Conservation (phyloP, 2,888 invertebrate species). For the Hirtodrosophila histrioides region DNA sequence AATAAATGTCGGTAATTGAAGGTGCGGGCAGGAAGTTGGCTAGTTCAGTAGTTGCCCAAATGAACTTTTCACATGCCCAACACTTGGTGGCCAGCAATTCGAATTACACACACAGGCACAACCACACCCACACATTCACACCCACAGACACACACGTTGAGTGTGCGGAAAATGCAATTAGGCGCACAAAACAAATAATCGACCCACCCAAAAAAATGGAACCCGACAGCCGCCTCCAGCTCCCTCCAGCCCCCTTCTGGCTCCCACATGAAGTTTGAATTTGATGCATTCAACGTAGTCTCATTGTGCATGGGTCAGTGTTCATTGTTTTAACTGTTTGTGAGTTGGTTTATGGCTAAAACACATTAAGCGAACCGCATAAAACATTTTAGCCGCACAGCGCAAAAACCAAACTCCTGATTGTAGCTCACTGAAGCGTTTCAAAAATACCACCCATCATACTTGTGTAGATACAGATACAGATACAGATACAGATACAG, state of each 20-base stretch:
- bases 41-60: conserved; percentile 37
- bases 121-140: neutral
- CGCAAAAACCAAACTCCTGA: conserved; percentile 27
- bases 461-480: conserved; percentile 24
- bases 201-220: conserved; percentile 32
- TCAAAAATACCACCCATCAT: conserved; percentile 54
- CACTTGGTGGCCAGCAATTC: conserved; percentile 38
- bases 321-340: conserved; percentile 46
- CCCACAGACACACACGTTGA: conserved; percentile 6
- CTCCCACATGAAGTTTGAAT: conserved; percentile 17
- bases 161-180: conserved; percentile 69
- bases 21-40: conserved; percentile 13
- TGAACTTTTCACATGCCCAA: conserved; percentile 52
- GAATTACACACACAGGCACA: conserved; percentile 57
- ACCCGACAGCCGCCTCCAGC: neutral
- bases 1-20: conserved; percentile 2
- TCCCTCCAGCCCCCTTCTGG: too few relatives aligned
- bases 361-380: conserved; percentile 79
- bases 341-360: conserved; percentile 74
- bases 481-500: conserved; percentile 27
- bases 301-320: conserved; percentile 29
- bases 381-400: conserved; percentile 68
- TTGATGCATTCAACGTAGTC: conserved; percentile 23
- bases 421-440: conserved; percentile 46
- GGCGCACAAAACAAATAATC: conserved; percentile 67